phyloP scores from a whole-genome alignment of 1,140 invertebrate species.

The Archivesica marissinica region DNA sequence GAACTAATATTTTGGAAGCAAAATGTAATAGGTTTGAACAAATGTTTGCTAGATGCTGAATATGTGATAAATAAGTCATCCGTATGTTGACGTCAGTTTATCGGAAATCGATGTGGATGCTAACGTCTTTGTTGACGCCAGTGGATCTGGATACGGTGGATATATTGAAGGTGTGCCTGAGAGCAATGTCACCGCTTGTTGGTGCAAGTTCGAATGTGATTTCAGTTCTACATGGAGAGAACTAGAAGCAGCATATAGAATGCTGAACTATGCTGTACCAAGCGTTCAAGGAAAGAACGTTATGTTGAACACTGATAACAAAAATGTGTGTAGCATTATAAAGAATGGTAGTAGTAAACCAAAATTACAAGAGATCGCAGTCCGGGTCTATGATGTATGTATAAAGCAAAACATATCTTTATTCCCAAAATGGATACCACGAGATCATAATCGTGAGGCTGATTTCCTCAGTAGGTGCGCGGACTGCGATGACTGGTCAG shows the following conservation, averaged over 20 bases:
- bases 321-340: neutral
- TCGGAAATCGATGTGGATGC: neutral
- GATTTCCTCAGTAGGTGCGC: conserved; percentile 9
- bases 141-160: conserved; percentile 7
- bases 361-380: neutral
- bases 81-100: too few relatives aligned
- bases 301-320: too few relatives aligned
- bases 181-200: neutral
- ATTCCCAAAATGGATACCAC: conserved; percentile 16
- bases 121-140: neutral
- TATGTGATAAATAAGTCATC: too few relatives aligned
- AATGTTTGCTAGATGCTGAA: too few relatives aligned
- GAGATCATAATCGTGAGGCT: neutral
- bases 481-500: conserved; percentile 40
- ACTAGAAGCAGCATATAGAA: conserved; percentile 1
- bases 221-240: conserved; percentile 39
- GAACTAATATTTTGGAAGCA: conserved; percentile 27
- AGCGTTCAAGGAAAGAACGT: neutral
- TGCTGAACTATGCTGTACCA: neutral
- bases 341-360: conserved; percentile 4
- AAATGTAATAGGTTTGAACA: neutral
- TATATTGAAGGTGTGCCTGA: neutral
- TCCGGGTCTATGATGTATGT: conserved; percentile 9
- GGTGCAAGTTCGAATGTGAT: conserved; percentile 7
- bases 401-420: neutral